phyloP scores from a whole-genome alignment of 1,140 invertebrate genomes.

The Carposina sasakii region DNA sequence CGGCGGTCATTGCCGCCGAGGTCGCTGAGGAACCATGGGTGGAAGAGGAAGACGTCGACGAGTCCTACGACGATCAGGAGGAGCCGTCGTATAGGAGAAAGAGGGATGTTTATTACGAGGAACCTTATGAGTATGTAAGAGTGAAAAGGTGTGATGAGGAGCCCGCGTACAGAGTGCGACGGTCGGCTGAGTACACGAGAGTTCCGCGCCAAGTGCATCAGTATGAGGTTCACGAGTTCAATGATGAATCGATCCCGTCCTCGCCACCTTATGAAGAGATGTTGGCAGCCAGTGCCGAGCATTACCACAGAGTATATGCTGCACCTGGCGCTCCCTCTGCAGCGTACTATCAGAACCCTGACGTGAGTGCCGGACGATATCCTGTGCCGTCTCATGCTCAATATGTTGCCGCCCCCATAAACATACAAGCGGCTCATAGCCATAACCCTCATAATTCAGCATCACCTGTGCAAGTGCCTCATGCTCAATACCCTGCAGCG shows the following conservation, averaged over 20 bases:
- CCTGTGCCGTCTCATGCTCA: slow-evolving; percentile 17
- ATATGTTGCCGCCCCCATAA: slow-evolving; percentile 6
- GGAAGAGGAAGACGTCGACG: slow-evolving; percentile 56
- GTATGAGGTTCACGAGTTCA: slow-evolving; percentile 69
- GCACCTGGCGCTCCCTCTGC: slow-evolving; percentile 39
- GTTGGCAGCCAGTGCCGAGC: slow-evolving; percentile 57
- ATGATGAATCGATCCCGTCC: slow-evolving; percentile 53
- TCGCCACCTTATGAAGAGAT: slow-evolving; percentile 58
- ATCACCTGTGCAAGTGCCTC: not conserved
- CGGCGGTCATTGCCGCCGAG: slow-evolving; percentile 38
- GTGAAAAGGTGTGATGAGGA: slow-evolving; percentile 30
- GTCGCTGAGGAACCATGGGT: slow-evolving; percentile 49
- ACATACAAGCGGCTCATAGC: too few relatives aligned
- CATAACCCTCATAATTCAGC: not conserved
- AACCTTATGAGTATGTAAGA: slow-evolving; percentile 46
- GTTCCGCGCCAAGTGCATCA: slow-evolving; percentile 60
- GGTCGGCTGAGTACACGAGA: slow-evolving; percentile 39
- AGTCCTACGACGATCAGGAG: slow-evolving; percentile 44
- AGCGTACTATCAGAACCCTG: slow-evolving; percentile 47
- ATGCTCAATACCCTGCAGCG: not conserved
- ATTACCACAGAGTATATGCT: slow-evolving; percentile 57
- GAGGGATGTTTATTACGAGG: slow-evolving; percentile 34
- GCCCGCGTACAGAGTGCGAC: slow-evolving; percentile 20
- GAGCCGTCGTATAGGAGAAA: slow-evolving; percentile 19
- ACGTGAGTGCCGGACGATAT: slow-evolving; percentile 23